Conservation (phyloP, 2,113 vertebrate genomes). For the Anoura caudifer region DNA sequence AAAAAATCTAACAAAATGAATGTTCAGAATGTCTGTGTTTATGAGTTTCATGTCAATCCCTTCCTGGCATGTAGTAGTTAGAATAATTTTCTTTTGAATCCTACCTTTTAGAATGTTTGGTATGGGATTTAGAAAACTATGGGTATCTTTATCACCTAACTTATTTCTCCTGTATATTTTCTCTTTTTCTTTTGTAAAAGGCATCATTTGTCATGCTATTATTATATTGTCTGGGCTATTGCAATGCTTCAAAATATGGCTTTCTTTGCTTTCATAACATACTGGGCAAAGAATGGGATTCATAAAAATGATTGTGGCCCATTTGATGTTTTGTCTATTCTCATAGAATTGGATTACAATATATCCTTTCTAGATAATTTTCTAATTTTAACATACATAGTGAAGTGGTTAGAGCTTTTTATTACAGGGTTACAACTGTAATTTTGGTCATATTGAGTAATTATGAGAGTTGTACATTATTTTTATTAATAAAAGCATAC, state of each 20-base stretch:
- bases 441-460: not conserved
- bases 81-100: not conserved
- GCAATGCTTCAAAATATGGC: not conserved
- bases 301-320: not conserved
- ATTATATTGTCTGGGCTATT: not conserved
- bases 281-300: not conserved
- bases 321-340: not conserved
- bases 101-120: not conserved
- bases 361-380: not conserved
- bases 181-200: not conserved
- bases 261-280: not conserved
- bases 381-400: not conserved
- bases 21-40: not conserved
- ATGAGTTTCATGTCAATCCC: not conserved
- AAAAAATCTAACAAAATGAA: not conserved
- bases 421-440: not conserved
- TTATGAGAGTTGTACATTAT: not conserved
- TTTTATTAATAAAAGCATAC: not conserved
- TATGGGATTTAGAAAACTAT: not conserved
- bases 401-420: not conserved
- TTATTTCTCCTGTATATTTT: not conserved
- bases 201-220: not conserved
- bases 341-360: not conserved
- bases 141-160: not conserved
- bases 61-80: not conserved